Percentiles rank a stretch among this genome's conserved stretches.
phyloP scores from a whole-genome alignment of 2,797 vertebrate genomes.

The Arrhamphus sclerolepis region DNA sequence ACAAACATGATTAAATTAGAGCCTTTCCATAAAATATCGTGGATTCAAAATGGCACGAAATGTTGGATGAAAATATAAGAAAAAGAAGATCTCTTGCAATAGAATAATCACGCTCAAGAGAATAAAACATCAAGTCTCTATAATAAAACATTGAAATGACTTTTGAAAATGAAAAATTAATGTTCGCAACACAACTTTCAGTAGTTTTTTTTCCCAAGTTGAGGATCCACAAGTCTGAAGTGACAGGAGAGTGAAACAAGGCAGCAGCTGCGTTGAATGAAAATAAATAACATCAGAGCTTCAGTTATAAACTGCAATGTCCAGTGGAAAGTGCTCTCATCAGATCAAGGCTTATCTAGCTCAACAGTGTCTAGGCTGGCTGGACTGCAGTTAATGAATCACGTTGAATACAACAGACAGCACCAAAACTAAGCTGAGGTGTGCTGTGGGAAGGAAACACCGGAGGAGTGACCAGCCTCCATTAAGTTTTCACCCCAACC shows the following conservation, averaged over 20 bases:
- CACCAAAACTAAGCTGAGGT: constrained; percentile 30
- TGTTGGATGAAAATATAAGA: constrained; percentile 32
- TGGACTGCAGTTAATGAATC: constrained; percentile 42
- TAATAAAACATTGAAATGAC: constrained; percentile 12
- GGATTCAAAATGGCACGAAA: constrained; percentile 35
- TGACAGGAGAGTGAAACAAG: constrained; percentile 11
- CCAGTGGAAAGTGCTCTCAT: constrained; percentile 49
- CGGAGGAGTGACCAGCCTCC: constrained; percentile 18
- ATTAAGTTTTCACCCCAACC: constrained; percentile 21
- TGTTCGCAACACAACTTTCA: background rate
- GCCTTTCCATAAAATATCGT: constrained; percentile 44
- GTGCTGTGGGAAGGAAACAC: constrained; percentile 19
- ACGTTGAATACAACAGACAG: constrained; percentile 35
- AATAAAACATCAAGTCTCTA: background rate
- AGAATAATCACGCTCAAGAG: constrained; percentile 29
- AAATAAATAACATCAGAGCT: constrained; percentile 12
- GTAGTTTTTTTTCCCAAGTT: constrained; percentile 1
- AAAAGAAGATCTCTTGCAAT: constrained; percentile 12
- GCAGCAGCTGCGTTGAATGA: background rate
- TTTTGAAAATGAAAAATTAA: no score
- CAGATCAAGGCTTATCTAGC: constrained; percentile 58
- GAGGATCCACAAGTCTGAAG: constrained; percentile 5
- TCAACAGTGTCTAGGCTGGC: constrained; percentile 36
- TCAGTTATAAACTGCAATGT: constrained; percentile 18
- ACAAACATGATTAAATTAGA: constrained; percentile 3